phyloP scores from a whole-genome alignment of 2,888 invertebrate species.

The Lamellibrachia columna region DNA sequence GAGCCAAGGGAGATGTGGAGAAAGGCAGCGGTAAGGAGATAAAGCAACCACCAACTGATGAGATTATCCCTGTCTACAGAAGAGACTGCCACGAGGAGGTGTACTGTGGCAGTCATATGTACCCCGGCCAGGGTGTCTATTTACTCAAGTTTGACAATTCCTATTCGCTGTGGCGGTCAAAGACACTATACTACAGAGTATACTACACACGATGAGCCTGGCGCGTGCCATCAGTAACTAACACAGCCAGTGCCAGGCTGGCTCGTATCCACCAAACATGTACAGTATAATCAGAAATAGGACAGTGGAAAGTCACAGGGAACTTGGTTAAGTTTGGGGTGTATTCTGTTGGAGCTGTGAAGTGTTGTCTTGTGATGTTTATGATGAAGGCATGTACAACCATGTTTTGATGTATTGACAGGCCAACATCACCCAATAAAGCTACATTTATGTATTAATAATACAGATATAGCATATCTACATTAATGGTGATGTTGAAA shows the following conservation, averaged over 20 bases:
- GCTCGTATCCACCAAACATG: neutral
- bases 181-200: constrained; percentile 97
- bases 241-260: neutral
- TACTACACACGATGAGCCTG: constrained; percentile 77
- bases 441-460: neutral
- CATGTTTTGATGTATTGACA: neutral
- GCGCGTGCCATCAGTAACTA: neutral
- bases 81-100: constrained; percentile 97
- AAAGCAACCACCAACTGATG: constrained; percentile 73
- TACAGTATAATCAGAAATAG: neutral
- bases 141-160: constrained; percentile 99
- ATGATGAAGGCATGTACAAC: neutral
- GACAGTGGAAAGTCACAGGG: neutral
- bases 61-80: constrained; percentile 93
- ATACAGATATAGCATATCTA: constrained; percentile 16
- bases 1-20: constrained; percentile 72
- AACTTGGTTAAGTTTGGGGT: neutral
- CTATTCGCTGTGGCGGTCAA: constrained; percentile 98
- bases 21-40: constrained; percentile 66
- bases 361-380: neutral
- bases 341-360: neutral
- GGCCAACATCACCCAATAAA: neutral
- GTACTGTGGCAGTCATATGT: constrained; percentile 95
- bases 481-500: neutral
- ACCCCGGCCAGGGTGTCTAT: constrained; percentile 97